Percentiles rank a stretch among this genome's conserved stretches.
These are phyloP conservation scores for Drosophila borealis DNA, from an alignment of 2,888 invertebrate genomes.

Conservation along the genomic window DNA sequence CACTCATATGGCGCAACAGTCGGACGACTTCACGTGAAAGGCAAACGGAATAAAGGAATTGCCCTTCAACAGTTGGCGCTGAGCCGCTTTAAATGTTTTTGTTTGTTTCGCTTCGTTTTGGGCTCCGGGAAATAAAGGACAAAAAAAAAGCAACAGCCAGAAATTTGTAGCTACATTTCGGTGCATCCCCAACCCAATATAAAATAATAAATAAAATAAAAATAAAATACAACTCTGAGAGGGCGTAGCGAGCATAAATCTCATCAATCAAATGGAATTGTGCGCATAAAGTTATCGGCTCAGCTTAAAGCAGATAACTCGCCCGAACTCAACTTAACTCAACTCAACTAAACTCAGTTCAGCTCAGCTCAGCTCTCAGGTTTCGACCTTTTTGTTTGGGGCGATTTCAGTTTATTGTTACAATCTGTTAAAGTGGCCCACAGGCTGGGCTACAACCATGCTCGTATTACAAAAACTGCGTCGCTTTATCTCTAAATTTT, in stretches of 20 bases:
- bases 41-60: slow-evolving; percentile 48
- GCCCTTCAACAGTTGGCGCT: slow-evolving; percentile 44
- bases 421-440: slow-evolving; percentile 66
- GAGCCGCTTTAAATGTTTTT: slow-evolving; percentile 76
- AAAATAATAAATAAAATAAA: slow-evolving; percentile 49
- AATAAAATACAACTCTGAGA: slow-evolving; percentile 54
- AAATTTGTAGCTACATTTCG: slow-evolving; percentile 26
- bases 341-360: slow-evolving; percentile 13
- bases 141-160: slow-evolving; percentile 31
- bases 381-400: slow-evolving; percentile 39
- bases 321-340: slow-evolving; percentile 21
- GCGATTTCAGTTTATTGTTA: slow-evolving; percentile 68
- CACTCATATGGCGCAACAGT: slow-evolving; percentile 22
- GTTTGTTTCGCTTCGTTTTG: slow-evolving; percentile 30
- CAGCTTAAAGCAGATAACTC: slow-evolving; percentile 71
- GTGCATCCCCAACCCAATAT: slow-evolving; percentile 29
- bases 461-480: slow-evolving; percentile 22
- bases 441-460: slow-evolving; percentile 14
- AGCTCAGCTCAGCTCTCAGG: slow-evolving; percentile 2
- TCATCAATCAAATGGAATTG: slow-evolving; percentile 81
- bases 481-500: slow-evolving; percentile 28
- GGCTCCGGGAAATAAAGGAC: slow-evolving; percentile 28
- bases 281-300: slow-evolving; percentile 78
- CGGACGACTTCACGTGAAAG: slow-evolving; percentile 9
- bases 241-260: slow-evolving; percentile 68